Conservation (phyloP, 2,888 invertebrate genomes). For the Entomobrya multifasciata region DNA sequence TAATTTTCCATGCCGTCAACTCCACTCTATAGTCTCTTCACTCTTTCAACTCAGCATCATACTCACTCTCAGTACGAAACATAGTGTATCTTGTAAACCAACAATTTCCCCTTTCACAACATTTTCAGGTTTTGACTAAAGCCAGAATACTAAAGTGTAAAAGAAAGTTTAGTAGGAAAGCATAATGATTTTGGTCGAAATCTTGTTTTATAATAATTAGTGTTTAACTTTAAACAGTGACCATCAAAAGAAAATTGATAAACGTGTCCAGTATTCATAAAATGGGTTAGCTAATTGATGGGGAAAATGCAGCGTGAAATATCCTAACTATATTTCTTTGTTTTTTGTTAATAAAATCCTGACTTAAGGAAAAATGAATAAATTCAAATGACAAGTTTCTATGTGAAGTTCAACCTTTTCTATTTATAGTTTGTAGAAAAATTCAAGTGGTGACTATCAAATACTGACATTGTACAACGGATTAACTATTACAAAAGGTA, state of each 20-base stretch:
- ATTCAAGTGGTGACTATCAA: too few relatives aligned
- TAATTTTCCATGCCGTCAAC: conserved; percentile 63
- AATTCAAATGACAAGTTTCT: too few relatives aligned
- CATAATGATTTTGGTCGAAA: too few relatives aligned
- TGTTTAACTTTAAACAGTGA: neutral
- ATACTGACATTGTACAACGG: neutral
- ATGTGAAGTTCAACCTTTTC: too few relatives aligned
- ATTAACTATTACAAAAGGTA: too few relatives aligned
- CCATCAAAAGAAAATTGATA: neutral
- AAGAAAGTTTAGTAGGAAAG: too few relatives aligned
- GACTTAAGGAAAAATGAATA: too few relatives aligned
- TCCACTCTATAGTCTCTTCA: conserved; percentile 24
- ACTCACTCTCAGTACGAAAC: neutral
- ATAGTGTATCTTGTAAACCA: too few relatives aligned
- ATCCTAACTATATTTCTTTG: neutral
- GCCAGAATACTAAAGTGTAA: too few relatives aligned
- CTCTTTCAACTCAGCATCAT: neutral
- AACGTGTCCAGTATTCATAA: neutral
- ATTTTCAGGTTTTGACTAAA: too few relatives aligned
- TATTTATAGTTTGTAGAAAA: conserved; percentile 31
- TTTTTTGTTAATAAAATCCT: neutral
- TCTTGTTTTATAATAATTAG: neutral
- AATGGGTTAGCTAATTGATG: conserved; percentile 42
- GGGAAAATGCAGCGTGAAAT: neutral
- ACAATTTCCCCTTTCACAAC: too few relatives aligned